Evolutionary conservation across 2,888 invertebrate species (phyloP).

Genomic region (Eristalis arbustorum): DNA sequence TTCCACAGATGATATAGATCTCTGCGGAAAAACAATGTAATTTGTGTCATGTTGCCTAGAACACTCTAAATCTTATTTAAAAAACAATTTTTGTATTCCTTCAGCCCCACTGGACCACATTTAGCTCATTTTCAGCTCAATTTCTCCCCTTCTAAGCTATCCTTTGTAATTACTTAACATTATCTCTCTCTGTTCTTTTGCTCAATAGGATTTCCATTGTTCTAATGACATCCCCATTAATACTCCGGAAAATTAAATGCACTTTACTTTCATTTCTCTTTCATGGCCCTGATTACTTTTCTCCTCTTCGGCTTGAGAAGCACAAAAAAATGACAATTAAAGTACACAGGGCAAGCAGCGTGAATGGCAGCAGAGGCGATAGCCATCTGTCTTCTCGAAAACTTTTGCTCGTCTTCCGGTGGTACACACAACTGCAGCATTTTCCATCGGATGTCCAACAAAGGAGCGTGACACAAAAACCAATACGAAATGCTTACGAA

Average conservation of each 20-base stretch:
- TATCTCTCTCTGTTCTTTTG: not conserved
- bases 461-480: not conserved
- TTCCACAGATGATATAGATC: too few species aligned
- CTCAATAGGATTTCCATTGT: constrained; percentile 8
- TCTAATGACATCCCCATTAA: constrained; percentile 21
- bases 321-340: constrained; percentile 11
- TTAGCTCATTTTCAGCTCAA: not conserved
- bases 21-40: too few species aligned
- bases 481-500: not conserved
- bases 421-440: not conserved
- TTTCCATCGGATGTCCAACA: constrained; percentile 13
- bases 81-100: not conserved
- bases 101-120: not conserved
- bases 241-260: constrained; percentile 53
- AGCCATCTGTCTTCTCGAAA: constrained; percentile 4
- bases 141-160: not conserved
- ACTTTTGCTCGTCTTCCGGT: constrained; percentile 14
- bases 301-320: not conserved
- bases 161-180: constrained; percentile 11
- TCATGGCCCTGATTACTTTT: not conserved
- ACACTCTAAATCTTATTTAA: too few species aligned
- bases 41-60: too few species aligned
- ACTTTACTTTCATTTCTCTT: not conserved
- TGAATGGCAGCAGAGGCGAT: not conserved
- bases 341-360: not conserved